Conservation (phyloP, 2,113 vertebrate genomes). For the Alectura lathami region DNA sequence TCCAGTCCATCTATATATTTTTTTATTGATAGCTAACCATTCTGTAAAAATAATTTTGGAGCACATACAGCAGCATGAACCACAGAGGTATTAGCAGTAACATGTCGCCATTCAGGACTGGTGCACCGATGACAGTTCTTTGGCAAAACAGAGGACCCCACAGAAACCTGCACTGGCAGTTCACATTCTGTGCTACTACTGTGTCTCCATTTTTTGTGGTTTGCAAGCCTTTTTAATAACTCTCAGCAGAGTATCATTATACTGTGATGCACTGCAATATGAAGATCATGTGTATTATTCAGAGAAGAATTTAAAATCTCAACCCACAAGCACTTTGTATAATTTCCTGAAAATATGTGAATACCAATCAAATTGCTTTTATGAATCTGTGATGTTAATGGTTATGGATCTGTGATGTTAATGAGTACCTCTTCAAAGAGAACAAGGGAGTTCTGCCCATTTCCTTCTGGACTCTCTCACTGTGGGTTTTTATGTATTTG, state of each 20-base stretch:
- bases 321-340: neutral
- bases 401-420: neutral
- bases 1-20: slow-evolving; percentile 16
- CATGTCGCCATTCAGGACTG: slow-evolving; percentile 31
- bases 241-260: neutral
- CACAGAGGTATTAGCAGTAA: slow-evolving; percentile 64
- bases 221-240: slow-evolving; percentile 15
- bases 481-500: neutral
- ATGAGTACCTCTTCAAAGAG: neutral
- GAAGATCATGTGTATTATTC: neutral
- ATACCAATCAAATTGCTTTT: neutral
- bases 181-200: slow-evolving; percentile 5
- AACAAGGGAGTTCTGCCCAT: neutral
- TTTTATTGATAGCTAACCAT: slow-evolving; percentile 46
- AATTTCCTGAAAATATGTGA: neutral
- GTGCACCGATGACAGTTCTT: slow-evolving; percentile 68
- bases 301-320: neutral
- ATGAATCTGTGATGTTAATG: neutral
- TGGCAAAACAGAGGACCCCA: slow-evolving; percentile 69
- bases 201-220: neutral
- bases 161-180: slow-evolving; percentile 50
- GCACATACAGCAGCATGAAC: slow-evolving; percentile 12
- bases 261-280: neutral
- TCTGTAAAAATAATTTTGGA: slow-evolving; percentile 72
- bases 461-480: neutral